These are phyloP conservation scores for Chiroxiphia lanceolata DNA, from an alignment of 2,797 vertebrate genomes.

Conservation along the genomic window DNA sequence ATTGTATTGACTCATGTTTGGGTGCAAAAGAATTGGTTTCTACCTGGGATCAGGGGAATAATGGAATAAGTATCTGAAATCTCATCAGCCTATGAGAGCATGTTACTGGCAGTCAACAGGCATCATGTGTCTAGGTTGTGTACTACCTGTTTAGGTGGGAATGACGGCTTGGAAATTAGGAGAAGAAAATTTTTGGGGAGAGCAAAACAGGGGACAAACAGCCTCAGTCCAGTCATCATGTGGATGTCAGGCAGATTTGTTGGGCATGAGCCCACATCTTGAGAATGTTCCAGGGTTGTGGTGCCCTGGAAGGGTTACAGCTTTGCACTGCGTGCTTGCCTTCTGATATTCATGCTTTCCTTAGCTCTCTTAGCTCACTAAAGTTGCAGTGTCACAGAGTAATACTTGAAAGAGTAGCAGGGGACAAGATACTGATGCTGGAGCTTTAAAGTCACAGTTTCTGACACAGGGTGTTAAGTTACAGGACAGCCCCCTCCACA, in stretches of 20 bases:
- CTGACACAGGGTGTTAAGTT: rapidly evolving
- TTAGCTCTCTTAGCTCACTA: neutral
- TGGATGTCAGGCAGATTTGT: neutral
- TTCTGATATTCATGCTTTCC: rapidly evolving
- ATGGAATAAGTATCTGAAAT: neutral
- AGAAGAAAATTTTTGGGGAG: neutral
- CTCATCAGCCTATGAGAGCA: rapidly evolving
- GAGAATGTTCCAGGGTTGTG: neutral
- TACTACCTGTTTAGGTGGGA: neutral
- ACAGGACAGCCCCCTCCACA: neutral
- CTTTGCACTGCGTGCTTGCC: neutral
- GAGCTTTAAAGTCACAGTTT: neutral
- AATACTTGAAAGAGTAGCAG: neutral
- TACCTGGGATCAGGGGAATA: neutral
- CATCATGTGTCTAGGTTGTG: rapidly evolving
- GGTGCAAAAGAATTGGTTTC: rapidly evolving
- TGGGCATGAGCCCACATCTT: neutral
- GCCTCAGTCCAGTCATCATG: rapidly evolving
- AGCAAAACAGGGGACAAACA: neutral
- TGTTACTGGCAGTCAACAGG: neutral
- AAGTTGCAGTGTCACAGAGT: neutral
- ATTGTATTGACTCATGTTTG: neutral
- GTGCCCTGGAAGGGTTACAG: neutral
- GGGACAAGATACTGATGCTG: neutral
- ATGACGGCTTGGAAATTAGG: neutral